Conservation (phyloP, 2,797 vertebrate species). For the Cuniculus paca region DNA sequence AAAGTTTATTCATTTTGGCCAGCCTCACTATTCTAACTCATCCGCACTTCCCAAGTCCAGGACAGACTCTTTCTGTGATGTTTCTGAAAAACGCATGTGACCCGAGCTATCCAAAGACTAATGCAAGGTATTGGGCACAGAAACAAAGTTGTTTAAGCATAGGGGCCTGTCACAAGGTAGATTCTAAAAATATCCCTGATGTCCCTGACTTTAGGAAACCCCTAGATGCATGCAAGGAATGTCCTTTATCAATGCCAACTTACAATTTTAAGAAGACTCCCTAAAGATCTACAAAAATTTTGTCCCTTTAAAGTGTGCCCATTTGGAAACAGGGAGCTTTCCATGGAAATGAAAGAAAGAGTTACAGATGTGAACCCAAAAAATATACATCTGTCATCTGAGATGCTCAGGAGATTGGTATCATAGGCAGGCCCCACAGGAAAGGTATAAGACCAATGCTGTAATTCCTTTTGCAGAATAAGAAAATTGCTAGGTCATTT, state of each 20-base stretch:
- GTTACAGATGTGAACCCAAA: not conserved
- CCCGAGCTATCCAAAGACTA: conserved; percentile 13
- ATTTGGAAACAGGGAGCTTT: conserved; percentile 31
- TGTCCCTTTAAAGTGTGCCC: not conserved
- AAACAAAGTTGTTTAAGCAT: not conserved
- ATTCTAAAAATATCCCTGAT: not conserved
- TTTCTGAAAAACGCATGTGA: not conserved
- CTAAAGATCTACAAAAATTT: conserved; percentile 13
- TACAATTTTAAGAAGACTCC: not conserved
- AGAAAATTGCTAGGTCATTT: conserved; percentile 36
- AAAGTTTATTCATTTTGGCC: conserved; percentile 27
- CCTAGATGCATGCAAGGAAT: not conserved
- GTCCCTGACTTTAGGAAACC: not conserved
- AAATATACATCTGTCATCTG: not conserved
- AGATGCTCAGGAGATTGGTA: not conserved
- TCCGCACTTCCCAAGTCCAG: not conserved
- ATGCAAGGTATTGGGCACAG: not conserved
- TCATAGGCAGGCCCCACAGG: not conserved
- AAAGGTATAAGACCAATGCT: not conserved
- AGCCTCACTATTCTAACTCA: not conserved
- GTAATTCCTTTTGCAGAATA: not conserved
- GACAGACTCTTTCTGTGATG: not conserved
- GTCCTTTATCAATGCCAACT: not conserved
- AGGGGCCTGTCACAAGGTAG: not conserved
- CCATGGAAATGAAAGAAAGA: not conserved